Percentiles rank a stretch among this genome's conserved stretches.
These are phyloP conservation scores for Hydraecia micacea DNA, from an alignment of 2,888 invertebrate genomes.

Conservation along the genomic window DNA sequence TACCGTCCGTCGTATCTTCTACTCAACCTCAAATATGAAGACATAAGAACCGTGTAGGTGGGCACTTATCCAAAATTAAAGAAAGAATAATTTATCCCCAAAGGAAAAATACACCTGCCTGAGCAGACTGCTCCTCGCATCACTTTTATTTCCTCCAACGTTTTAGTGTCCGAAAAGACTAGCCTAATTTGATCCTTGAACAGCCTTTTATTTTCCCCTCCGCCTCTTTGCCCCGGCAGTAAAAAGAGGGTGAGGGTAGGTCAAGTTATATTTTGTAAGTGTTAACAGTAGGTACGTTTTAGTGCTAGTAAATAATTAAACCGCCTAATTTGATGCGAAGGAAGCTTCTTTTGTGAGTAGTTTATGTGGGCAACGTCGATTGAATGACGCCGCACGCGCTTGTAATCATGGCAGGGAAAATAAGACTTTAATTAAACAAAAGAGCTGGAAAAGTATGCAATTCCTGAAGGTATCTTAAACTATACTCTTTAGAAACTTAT, in stretches of 20 bases:
- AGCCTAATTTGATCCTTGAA: slow-evolving; percentile 79
- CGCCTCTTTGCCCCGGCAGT: slow-evolving; percentile 62
- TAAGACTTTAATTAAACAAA: slow-evolving; percentile 50
- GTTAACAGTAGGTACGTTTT: slow-evolving; percentile 81
- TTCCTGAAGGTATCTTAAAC: background rate
- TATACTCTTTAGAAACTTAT: background rate
- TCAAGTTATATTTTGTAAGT: slow-evolving; percentile 78
- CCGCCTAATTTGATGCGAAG: slow-evolving; percentile 88
- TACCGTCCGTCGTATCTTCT: slow-evolving; percentile 36
- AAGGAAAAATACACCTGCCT: slow-evolving; percentile 85
- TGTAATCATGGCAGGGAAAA: slow-evolving; percentile 70
- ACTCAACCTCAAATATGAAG: slow-evolving; percentile 49
- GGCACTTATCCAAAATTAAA: slow-evolving; percentile 71
- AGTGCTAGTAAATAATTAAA: slow-evolving; percentile 89
- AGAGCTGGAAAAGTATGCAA: slow-evolving; percentile 6
- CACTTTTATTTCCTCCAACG: slow-evolving; percentile 85
- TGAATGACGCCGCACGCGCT: slow-evolving; percentile 75
- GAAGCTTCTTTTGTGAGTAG: slow-evolving; percentile 78
- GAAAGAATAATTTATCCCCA: slow-evolving; percentile 77
- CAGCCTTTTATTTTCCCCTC: slow-evolving; percentile 71
- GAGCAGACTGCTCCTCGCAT: slow-evolving; percentile 75
- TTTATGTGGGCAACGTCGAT: slow-evolving; percentile 84
- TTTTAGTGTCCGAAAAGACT: slow-evolving; percentile 84
- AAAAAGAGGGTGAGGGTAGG: slow-evolving; percentile 73
- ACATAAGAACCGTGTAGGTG: slow-evolving; percentile 49